Conservation (phyloP, 2,797 vertebrate species). For the Mallotus villosus region DNA sequence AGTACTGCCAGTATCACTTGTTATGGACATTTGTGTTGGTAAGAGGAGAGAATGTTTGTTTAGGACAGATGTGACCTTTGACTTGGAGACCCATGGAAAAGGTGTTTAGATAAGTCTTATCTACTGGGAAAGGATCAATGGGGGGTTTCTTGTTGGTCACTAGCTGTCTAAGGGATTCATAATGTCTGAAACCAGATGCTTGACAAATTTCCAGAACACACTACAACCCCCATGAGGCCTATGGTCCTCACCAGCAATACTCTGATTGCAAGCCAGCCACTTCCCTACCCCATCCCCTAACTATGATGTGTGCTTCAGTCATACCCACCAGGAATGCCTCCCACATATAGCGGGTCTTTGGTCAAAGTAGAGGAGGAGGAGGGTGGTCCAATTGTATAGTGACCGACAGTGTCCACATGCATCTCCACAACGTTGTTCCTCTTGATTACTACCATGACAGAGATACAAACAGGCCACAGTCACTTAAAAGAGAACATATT, state of each 20-base stretch:
- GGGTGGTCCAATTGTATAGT: constrained; percentile 72
- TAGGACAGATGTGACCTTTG: too few relatives aligned
- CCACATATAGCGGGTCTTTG: constrained; percentile 80
- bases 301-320: not conserved
- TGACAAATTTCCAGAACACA: too few relatives aligned
- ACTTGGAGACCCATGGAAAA: too few relatives aligned
- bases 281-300: not conserved
- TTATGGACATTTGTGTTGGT: too few relatives aligned
- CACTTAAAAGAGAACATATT: not conserved
- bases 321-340: constrained; percentile 85
- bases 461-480: not conserved
- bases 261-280: not conserved
- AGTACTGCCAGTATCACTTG: too few relatives aligned
- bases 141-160: too few relatives aligned
- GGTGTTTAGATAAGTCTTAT: too few relatives aligned
- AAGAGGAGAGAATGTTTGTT: too few relatives aligned
- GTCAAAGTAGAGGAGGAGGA: constrained; percentile 49
- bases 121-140: too few relatives aligned
- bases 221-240: too few relatives aligned
- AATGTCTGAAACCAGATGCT: too few relatives aligned
- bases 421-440: constrained; percentile 80
- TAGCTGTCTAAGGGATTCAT: too few relatives aligned
- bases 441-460: constrained; percentile 76
- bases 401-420: constrained; percentile 78
- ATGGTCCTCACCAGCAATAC: not conserved